A percentile compares a stretch with the other conserved stretches of the same genome.
phyloP scores from a whole-genome alignment of 2,113 vertebrate species.

The Melanotaenia duboulayi region DNA sequence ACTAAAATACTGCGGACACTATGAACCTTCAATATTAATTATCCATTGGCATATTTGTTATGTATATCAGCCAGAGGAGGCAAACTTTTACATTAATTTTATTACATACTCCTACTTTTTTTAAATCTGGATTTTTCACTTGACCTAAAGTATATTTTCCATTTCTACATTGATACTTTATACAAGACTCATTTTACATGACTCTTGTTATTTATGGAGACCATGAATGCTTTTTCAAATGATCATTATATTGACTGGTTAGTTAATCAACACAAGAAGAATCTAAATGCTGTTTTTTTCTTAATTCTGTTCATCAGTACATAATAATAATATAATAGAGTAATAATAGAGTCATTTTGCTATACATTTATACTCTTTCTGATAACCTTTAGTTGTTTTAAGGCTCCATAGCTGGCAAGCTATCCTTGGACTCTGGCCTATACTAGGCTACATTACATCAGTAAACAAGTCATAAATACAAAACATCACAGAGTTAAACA shows the following conservation, averaged over 20 bases:
- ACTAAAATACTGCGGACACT: no score
- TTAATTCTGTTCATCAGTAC: no score
- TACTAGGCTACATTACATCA: background rate
- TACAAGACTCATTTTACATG: no score
- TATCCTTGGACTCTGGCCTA: background rate
- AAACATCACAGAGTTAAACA: background rate
- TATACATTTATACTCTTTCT: background rate
- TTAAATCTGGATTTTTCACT: background rate
- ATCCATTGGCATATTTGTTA: background rate
- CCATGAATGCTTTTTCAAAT: background rate
- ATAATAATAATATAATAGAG: no score
- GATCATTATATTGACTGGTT: no score
- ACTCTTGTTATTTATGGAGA: background rate
- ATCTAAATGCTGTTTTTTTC: no score
- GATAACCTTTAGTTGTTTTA: background rate
- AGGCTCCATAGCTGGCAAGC: background rate
- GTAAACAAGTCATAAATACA: conserved; percentile 2
- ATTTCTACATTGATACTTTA: no score
- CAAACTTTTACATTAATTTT: no score
- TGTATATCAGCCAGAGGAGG: background rate
- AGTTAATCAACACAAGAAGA: no score
- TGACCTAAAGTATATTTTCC: background rate
- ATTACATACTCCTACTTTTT: background rate
- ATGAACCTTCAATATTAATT: no score
- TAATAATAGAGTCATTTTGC: no score